Evolutionary conservation across 2,113 vertebrate species (phyloP), one percentile per base, ranked within the genome.

Genomic region (Seriola rivoliana): DNA sequence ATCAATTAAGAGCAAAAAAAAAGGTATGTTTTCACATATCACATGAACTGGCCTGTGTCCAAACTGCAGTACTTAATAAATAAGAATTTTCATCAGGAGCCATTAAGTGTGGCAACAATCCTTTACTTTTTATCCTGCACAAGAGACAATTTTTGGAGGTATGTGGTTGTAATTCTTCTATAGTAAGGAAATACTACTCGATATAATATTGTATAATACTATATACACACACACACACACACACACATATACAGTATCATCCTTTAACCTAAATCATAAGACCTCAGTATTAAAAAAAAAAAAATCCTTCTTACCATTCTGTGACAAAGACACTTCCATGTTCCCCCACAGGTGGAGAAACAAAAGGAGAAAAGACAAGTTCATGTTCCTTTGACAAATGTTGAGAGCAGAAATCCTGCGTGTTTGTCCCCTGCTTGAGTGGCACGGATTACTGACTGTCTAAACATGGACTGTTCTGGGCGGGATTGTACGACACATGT

Each of bases 261-360:
- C 1, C 46, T 4, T 50, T 50, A 50, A 19, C 16, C 16, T 17
- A 57, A 57, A 57, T 29, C 2, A 4, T 25, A 57, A 13, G n/a
- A 57, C 7, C n/a, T 50, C 0, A 50, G 46, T 6, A 17, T 5
- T 50, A 1, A n/a, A n/a, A 19, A 52, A 4, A n/a, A n/a, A 19
- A 21, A 52, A 52, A 11, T 34, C 3, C 25, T 12, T 52, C 85
- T 91, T 88, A 91, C 92, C 83, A n/a, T 69, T 75, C n/a, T 78
- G 65, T 14, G 82, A 73, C 5, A 66, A 62, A 38, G 82, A 57
- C 40, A 68, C 52, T 25, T 60, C 46, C 46, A 81, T 57, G 4
- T 14, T 66, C 10, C 55, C 67, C 78, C 69, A 91, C 38, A 90
- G 57, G 8, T n/a, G 21, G 52, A 92, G 78, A 36, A 64, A 54